A percentile compares a stretch with the other conserved stretches of the same genome.
Conservation (phyloP, 2,113 vertebrate genomes). For the Paedocypris sp. region DNA sequence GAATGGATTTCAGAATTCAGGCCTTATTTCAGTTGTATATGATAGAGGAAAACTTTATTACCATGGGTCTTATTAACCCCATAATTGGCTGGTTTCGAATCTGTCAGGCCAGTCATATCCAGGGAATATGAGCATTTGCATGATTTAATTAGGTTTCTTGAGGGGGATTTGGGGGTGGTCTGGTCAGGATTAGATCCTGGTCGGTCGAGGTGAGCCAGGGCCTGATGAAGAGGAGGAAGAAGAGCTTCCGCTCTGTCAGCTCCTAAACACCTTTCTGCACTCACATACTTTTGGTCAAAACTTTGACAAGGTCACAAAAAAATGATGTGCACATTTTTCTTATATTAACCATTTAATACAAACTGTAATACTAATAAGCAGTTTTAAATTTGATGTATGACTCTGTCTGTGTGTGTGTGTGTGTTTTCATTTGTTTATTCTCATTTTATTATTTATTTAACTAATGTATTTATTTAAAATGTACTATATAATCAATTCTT, state of each 20-base stretch:
- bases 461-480: too few species aligned
- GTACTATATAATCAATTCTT: too few species aligned
- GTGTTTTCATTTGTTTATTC: too few species aligned
- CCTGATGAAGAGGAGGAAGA: slow-evolving; percentile 9
- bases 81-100: slow-evolving; percentile 33
- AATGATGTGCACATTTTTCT: neutral
- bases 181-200: neutral
- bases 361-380: too few species aligned
- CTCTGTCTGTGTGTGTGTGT: too few species aligned
- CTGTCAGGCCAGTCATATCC: slow-evolving; percentile 21
- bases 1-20: neutral
- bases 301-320: neutral
- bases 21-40: slow-evolving; percentile 17
- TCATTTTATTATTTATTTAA: too few species aligned
- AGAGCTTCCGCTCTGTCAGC: slow-evolving; percentile 13
- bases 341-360: neutral
- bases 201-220: slow-evolving; percentile 10
- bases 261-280: slow-evolving; percentile 14
- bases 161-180: slow-evolving; percentile 1
- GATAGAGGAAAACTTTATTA: slow-evolving; percentile 22
- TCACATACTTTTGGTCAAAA: neutral
- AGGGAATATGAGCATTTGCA: slow-evolving; percentile 40
- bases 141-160: slow-evolving; percentile 37
- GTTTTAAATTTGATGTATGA: neutral
- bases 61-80: slow-evolving; percentile 36